Base-by-base conservation (phyloP, 2,113 vertebrate species). In the Mesitornis unicolor region DNA sequence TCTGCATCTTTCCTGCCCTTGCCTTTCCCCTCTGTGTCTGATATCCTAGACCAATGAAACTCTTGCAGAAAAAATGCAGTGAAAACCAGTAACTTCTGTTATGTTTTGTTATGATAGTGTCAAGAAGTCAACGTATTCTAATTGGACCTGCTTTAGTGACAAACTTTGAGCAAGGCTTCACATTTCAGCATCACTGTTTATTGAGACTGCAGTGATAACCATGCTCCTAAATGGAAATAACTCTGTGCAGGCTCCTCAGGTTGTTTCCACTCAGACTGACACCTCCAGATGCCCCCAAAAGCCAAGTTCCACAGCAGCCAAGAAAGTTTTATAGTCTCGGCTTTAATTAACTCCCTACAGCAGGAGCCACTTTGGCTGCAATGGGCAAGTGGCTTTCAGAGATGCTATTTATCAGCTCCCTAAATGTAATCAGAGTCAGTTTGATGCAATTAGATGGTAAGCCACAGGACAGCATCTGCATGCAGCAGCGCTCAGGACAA, bases 271-370 rank as follows among this genome's bases (percentile, higher is more conserved):
- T 63, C 85, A 85, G 61, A 38, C 53, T 53, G 57, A 85, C 0
- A 1, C 70, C 85, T 91, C 78, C 91, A 89, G 60, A 53, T 57
- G 7, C 36, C 59, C 80, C 59, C 54, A 61, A 35, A 85, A 90
- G 19, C n/a, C 2, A 33, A 84, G 61, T 87, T 85, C 56, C 40
- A 54, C 31, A 18, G 54, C 43, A 78, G 47, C 26, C 54, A 18
- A 90, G 73, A 64, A 73, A 77, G 33, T 60, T 69, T 85, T 76
- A 38, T 50, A 77, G 65, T 71, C 50, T 80, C 67, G 69, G 18
- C 50, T 93, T 79, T 95, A 97, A 96, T 96, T 96, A 94, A 94
- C 87, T 96, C 69, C 71, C 53, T 87, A 47, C 69, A 91, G 88
- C 35, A 80, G 91, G 65, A 87, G 73, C 60, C 54, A 70, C 78